These are phyloP conservation scores for Onthophagus sagittarius DNA, from an alignment of 2,888 invertebrate genomes.

Conservation along the genomic window DNA sequence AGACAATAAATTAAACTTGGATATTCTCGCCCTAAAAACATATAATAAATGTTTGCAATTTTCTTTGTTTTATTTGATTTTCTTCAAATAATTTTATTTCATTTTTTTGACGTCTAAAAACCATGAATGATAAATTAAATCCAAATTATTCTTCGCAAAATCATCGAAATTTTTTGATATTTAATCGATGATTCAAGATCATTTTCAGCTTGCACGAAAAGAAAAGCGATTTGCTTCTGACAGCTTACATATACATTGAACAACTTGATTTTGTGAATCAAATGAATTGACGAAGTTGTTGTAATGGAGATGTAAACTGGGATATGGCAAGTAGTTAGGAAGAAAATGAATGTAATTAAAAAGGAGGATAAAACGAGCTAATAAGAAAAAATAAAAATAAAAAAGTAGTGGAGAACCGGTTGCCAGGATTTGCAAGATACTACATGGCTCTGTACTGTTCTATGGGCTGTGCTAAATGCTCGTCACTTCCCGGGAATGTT, in stretches of 20 bases:
- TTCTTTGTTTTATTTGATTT: background rate
- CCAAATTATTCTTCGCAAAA: too few species aligned
- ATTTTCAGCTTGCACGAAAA: background rate
- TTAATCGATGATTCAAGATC: background rate
- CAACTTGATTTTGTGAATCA: background rate
- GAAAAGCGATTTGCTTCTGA: slow-evolving; percentile 1
- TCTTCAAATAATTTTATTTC: background rate
- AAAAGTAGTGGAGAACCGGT: slow-evolving; percentile 32
- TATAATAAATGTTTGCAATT: slow-evolving; percentile 8
- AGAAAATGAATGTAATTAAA: background rate
- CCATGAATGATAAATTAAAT: background rate
- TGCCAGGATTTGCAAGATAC: slow-evolving; percentile 34
- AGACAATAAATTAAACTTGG: background rate
- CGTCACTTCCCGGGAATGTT: slow-evolving; percentile 45
- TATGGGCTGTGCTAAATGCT: slow-evolving; percentile 48
- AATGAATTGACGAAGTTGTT: background rate
- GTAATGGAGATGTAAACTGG: background rate
- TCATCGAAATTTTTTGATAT: background rate
- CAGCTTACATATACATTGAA: slow-evolving; percentile 5
- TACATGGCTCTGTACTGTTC: slow-evolving; percentile 42
- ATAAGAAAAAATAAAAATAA: background rate
- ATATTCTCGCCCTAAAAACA: background rate
- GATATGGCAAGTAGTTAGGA: background rate
- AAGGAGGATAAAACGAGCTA: background rate
- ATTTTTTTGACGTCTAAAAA: slow-evolving; percentile 1